phyloP scores from a whole-genome alignment of 2,888 invertebrate genomes.

The Acronicta aceris region DNA sequence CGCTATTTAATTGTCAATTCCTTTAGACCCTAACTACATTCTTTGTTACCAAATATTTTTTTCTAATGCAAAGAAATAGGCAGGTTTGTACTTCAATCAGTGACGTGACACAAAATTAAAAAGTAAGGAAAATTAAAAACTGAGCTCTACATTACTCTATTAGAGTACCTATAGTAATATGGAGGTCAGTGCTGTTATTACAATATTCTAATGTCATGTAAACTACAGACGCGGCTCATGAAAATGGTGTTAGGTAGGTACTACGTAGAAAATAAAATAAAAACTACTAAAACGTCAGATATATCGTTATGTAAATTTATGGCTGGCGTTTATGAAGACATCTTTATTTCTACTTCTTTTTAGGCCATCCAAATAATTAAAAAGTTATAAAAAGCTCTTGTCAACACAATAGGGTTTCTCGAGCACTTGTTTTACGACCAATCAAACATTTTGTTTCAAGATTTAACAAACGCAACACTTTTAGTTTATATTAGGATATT shows the following conservation, averaged over 20 bases:
- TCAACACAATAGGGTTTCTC: slow-evolving; percentile 25
- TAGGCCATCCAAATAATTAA: slow-evolving; percentile 48
- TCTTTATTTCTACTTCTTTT: slow-evolving; percentile 57
- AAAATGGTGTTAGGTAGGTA: slow-evolving; percentile 7
- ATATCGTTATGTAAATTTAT: slow-evolving; percentile 50
- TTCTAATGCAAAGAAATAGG: too few relatives aligned
- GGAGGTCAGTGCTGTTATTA: too few relatives aligned
- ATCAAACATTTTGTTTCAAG: slow-evolving; percentile 18
- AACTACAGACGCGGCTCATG: slow-evolving; percentile 8
- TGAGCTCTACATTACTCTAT: too few relatives aligned
- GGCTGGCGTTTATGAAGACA: slow-evolving; percentile 53
- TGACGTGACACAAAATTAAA: too few relatives aligned
- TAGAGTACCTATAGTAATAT: too few relatives aligned
- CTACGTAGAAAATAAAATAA: slow-evolving; percentile 18
- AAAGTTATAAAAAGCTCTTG: slow-evolving; percentile 37
- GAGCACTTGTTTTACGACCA: slow-evolving; percentile 31
- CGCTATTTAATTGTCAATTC: too few relatives aligned
- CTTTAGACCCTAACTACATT: too few relatives aligned
- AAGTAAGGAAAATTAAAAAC: too few relatives aligned
- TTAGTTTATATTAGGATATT: too few relatives aligned
- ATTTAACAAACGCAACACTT: background rate
- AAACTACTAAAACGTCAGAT: slow-evolving; percentile 35
- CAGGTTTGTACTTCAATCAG: too few relatives aligned
- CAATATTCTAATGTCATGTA: slow-evolving; percentile 4
- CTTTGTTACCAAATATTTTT: too few relatives aligned